Evolutionary conservation across 2,888 invertebrate species (phyloP).

Genomic region (Branchipolynoe longqiensis): DNA sequence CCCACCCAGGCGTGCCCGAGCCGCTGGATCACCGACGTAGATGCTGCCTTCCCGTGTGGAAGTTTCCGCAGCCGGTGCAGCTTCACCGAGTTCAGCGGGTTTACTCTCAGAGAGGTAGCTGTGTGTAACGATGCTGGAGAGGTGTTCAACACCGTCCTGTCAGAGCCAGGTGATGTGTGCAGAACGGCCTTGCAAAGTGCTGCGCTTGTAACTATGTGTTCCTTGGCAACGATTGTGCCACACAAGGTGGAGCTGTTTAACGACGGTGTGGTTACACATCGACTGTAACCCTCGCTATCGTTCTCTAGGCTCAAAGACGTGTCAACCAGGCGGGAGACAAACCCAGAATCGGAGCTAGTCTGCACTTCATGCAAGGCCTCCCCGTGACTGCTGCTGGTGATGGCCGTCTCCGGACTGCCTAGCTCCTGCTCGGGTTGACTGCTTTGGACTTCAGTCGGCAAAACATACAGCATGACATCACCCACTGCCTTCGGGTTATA

Average conservation of each 20-base stretch:
- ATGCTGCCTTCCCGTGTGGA: too few species aligned
- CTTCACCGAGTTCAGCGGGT: not conserved
- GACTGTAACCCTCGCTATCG: constrained; percentile 12
- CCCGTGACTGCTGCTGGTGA: not conserved
- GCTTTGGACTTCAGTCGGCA: not conserved
- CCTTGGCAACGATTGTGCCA: not conserved
- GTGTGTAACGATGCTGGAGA: too few species aligned
- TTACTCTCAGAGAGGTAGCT: not conserved
- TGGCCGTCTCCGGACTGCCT: not conserved
- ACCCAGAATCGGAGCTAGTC: constrained; percentile 43
- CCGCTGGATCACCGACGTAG: too few species aligned
- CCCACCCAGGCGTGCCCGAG: too few species aligned
- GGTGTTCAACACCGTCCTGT: too few species aligned
- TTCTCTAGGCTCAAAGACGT: constrained; percentile 29
- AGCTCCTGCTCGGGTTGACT: not conserved
- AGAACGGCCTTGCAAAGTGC: too few species aligned
- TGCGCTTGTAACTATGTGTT: not conserved
- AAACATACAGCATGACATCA: not conserved
- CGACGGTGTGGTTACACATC: not conserved
- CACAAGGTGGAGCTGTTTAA: not conserved
- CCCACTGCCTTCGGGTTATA: not conserved
- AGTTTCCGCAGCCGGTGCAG: too few species aligned
- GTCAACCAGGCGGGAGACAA: constrained; percentile 26
- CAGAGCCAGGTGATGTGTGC: too few species aligned
- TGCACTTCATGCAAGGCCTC: not conserved